A percentile compares a stretch with the other conserved stretches of the same genome.
phyloP scores from a whole-genome alignment of 2,888 invertebrate species.

The Stictocephala bisonia region DNA sequence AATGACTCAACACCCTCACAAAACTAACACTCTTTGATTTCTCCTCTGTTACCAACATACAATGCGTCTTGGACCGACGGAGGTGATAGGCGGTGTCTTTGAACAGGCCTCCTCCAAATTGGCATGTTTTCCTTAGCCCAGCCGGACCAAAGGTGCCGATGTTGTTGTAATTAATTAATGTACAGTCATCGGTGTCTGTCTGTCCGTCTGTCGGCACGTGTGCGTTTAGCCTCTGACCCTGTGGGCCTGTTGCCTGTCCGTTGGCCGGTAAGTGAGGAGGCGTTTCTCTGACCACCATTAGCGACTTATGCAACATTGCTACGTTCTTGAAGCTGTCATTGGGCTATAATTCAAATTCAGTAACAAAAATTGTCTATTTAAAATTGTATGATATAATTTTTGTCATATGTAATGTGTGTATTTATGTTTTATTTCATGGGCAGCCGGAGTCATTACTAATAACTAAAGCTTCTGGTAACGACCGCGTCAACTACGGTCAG shows the following conservation, averaged over 20 bases:
- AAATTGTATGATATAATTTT: too few relatives aligned
- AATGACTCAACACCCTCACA: background rate
- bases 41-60: background rate
- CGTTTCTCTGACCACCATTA: too few relatives aligned
- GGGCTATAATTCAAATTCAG: too few relatives aligned
- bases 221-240: slow-evolving; percentile 23
- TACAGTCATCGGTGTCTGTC: slow-evolving; percentile 6
- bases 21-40: slow-evolving; percentile 5
- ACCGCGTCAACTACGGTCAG: too few relatives aligned
- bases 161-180: slow-evolving; percentile 35
- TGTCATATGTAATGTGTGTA: too few relatives aligned
- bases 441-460: too few relatives aligned
- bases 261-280: background rate
- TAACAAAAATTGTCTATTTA: too few relatives aligned
- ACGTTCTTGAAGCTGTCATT: too few relatives aligned
- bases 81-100: slow-evolving; percentile 1
- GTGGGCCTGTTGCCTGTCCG: background rate
- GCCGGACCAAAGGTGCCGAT: slow-evolving; percentile 26
- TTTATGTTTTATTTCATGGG: too few relatives aligned
- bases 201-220: slow-evolving; percentile 25
- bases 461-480: too few relatives aligned
- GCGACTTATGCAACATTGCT: too few relatives aligned
- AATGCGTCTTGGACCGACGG: background rate
- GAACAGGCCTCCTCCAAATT: slow-evolving; percentile 15
- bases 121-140: slow-evolving; percentile 37